phyloP scores from a whole-genome alignment of 1,140 invertebrate species.

The Wasmannia auropunctata region DNA sequence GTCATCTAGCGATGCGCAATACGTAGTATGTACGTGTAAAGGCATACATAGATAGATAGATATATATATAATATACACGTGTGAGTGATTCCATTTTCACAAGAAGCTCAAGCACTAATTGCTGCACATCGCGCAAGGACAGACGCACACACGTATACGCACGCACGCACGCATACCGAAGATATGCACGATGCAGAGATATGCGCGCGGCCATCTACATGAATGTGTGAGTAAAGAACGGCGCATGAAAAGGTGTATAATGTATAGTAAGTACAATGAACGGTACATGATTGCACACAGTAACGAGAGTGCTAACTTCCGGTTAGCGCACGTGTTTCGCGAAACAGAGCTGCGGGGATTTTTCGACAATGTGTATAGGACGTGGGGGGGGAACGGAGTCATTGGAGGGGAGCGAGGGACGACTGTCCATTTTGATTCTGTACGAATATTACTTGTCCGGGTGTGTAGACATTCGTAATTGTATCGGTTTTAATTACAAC shows the following conservation, averaged over 20 bases:
- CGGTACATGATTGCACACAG: constrained; percentile 47
- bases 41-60: constrained; percentile 18
- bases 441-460: constrained; percentile 32
- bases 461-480: neutral
- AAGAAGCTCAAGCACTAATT: constrained; percentile 79
- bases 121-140: constrained; percentile 68
- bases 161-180: constrained; percentile 66
- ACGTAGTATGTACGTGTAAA: constrained; percentile 28
- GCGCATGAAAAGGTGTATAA: constrained; percentile 44
- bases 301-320: constrained; percentile 47
- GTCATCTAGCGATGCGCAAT: constrained; percentile 67
- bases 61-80: neutral
- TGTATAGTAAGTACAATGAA: constrained; percentile 48
- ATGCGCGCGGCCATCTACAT: constrained; percentile 70
- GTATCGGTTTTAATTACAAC: constrained; percentile 42
- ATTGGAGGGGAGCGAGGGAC: neutral
- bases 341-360: neutral
- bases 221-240: constrained; percentile 70
- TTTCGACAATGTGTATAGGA: constrained; percentile 14
- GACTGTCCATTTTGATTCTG: neutral
- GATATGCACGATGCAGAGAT: constrained; percentile 70
- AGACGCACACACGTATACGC: constrained; percentile 62
- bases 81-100: constrained; percentile 29
- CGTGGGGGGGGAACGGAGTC: too few species aligned
- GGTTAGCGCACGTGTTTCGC: constrained; percentile 33